Evolutionary conservation across 2,888 invertebrate genomes (phyloP).

Genomic region (Amblyjoppa proteus): DNA sequence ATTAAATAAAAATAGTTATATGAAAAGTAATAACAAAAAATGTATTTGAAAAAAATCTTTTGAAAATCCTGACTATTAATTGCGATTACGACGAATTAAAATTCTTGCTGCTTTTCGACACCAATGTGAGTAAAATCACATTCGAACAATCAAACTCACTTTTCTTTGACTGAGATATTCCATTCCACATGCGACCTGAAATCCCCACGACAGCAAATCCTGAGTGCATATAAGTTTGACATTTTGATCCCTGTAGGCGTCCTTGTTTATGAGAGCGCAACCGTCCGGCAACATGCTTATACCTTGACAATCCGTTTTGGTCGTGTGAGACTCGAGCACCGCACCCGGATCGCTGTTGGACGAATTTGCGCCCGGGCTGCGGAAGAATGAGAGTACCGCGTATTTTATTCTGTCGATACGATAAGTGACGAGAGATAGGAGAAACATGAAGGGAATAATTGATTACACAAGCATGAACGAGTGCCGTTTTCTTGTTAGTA

Average conservation of each 20-base stretch:
- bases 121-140: background rate
- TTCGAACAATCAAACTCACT: constrained; percentile 84
- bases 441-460: constrained; percentile 62
- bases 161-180: constrained; percentile 96
- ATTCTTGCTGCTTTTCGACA: background rate
- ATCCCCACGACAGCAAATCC: constrained; percentile 95
- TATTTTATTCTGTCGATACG: constrained; percentile 86
- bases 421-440: constrained; percentile 48
- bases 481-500: constrained; percentile 54
- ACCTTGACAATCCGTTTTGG: constrained; percentile 75
- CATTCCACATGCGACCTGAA: constrained; percentile 98
- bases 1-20: too few relatives aligned
- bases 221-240: constrained; percentile 91
- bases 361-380: constrained; percentile 81
- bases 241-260: constrained; percentile 90
- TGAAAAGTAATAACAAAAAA: too few relatives aligned
- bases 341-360: constrained; percentile 62
- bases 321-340: constrained; percentile 72
- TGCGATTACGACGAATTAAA: too few relatives aligned
- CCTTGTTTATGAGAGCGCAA: constrained; percentile 87
- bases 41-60: too few relatives aligned
- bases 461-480: constrained; percentile 77
- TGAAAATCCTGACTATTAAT: too few relatives aligned
- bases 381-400: constrained; percentile 88
- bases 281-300: constrained; percentile 79